Conservation (phyloP, 2,797 vertebrate genomes). For the Liasis olivaceus region DNA sequence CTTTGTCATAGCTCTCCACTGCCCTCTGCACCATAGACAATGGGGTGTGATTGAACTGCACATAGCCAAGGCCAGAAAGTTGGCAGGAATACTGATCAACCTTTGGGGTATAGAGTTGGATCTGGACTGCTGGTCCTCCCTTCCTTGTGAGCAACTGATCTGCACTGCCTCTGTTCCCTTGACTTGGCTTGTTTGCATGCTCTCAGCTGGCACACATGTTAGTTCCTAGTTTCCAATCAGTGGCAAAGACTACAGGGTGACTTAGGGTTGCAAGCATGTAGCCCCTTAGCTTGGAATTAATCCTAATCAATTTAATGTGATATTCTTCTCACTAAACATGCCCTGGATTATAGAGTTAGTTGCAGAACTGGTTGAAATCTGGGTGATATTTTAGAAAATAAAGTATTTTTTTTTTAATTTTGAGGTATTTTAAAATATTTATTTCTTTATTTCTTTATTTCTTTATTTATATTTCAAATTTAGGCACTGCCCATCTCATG, state of each 20-base stretch:
- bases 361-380: neutral
- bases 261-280: neutral
- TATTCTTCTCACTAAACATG: neutral
- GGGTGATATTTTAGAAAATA: neutral
- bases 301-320: neutral
- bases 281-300: neutral
- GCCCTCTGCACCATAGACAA: neutral
- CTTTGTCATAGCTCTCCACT: neutral
- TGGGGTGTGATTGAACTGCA: neutral
- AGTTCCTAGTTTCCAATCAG: neutral
- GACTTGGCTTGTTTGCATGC: neutral
- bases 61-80: neutral
- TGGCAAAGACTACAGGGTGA: neutral
- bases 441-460: too few relatives aligned
- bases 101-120: neutral
- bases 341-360: slow-evolving; percentile 17
- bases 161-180: neutral
- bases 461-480: too few relatives aligned
- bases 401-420: neutral
- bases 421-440: neutral
- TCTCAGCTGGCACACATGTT: neutral
- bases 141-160: neutral
- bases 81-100: neutral
- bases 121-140: neutral
- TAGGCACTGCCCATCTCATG: too few relatives aligned